These are phyloP conservation scores for Poeciliopsis retropinna DNA, from an alignment of 2,113 vertebrate species.

Conservation along the genomic window DNA sequence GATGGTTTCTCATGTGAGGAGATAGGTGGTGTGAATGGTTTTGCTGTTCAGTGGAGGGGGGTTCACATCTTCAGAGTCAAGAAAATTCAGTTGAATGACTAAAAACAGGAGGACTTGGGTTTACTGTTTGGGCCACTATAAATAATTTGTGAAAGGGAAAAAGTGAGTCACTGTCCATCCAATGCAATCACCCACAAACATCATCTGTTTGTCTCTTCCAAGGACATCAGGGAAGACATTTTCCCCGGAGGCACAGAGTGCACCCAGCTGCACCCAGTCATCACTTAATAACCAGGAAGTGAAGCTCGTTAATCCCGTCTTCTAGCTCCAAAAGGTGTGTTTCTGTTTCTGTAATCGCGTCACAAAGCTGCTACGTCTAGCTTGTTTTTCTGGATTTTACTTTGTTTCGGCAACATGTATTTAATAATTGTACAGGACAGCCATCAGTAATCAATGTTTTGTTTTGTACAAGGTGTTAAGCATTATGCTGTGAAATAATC, in stretches of 20 bases:
- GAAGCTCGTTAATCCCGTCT: not conserved
- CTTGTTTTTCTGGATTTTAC: constrained; percentile 26
- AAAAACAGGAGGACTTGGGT: constrained; percentile 1
- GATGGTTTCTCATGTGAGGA: constrained; percentile 50
- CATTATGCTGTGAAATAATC: not conserved
- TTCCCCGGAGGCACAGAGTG: not conserved
- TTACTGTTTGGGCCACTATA: constrained; percentile 24
- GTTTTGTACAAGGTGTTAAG: not conserved
- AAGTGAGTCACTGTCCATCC: constrained; percentile 27
- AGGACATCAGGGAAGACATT: not conserved
- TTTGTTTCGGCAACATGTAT: not conserved
- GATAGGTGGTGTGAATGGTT: constrained; percentile 6
- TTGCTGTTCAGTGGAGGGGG: not conserved
- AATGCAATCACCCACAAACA: constrained; percentile 24
- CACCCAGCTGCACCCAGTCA: not conserved
- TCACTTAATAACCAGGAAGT: not conserved
- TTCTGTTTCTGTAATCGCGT: not conserved
- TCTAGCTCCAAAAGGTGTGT: not conserved
- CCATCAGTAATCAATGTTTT: not conserved
- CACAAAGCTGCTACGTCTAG: too few species aligned
- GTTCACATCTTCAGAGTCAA: not conserved
- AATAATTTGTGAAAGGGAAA: constrained; percentile 37
- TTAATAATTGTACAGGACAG: not conserved
- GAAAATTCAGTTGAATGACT: constrained; percentile 16
- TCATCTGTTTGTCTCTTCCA: constrained; percentile 19